Evolutionary conservation across 1,140 invertebrate genomes (phyloP), one percentile per base, ranked within the genome.

Genomic region (Grapholita molesta): DNA sequence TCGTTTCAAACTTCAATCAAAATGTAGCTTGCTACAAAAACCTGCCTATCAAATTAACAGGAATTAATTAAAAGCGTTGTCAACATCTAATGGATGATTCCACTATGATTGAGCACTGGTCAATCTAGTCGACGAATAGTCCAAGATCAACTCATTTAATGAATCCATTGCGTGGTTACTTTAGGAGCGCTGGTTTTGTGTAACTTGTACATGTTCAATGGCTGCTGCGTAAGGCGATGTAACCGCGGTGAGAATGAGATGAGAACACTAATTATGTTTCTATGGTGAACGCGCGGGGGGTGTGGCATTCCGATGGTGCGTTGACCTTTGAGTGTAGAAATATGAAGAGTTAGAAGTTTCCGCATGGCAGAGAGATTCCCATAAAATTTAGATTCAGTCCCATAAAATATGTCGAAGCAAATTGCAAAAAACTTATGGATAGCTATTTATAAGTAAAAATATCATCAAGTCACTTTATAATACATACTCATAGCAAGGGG

Each of bases 191-290:
- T 5, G 15, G 18, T 48, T 55, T 11, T 25, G 23, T 55, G 15
- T 5, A 25, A n/a, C 53, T 28, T 55, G 15, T 55, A 25, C 53
- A 55, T 28, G 24, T 55, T 77, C 74, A 75, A 82, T 77, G 71
- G 71, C 73, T 65, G 57, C 42, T 52, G 38, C 61, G 32, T 23
- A 68, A 32, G 30, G 38, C 18, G 64, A 68, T 70, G 73, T 71
- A 71, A 73, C 68, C 73, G 77, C 71, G 70, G 48, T 70, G 70
- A 67, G 66, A 77, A 73, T 76, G 73, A 77, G 85, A 87, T 87
- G 84, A 82, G 83, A 82, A 78, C 81, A 82, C 85, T 89, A 87
- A 89, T 89, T 89, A 89, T 80, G 86, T 82, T 83, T 83, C 83
- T 86, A 84, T 82, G 55, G 84, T 67, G 79, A 77, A 76, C 78